phyloP scores from a whole-genome alignment of 2,888 invertebrate genomes.

The Sericinus montela region DNA sequence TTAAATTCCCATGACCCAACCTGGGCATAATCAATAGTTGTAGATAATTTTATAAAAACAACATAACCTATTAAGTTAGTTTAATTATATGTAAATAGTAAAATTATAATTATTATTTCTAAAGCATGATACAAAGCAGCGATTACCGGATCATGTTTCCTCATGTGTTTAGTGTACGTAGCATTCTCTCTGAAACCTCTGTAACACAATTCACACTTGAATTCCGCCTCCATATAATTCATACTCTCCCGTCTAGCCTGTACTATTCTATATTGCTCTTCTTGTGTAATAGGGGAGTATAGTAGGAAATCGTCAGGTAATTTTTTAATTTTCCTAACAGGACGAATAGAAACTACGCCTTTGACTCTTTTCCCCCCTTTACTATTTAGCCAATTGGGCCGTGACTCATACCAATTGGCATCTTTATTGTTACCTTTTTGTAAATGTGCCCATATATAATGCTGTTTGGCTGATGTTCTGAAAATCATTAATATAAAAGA shows the following conservation, averaged over 20 bases:
- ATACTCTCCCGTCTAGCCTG: slow-evolving; percentile 43
- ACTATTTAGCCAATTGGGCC: slow-evolving; percentile 45
- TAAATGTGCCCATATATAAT: slow-evolving; percentile 53
- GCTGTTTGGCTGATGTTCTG: slow-evolving; percentile 61
- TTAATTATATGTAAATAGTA: too few relatives aligned
- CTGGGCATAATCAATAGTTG: too few relatives aligned
- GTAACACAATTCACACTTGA: slow-evolving; percentile 55
- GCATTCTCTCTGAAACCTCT: slow-evolving; percentile 50
- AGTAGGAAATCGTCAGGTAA: slow-evolving; percentile 50
- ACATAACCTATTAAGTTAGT: too few relatives aligned
- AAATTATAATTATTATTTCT: too few relatives aligned
- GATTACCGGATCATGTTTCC: slow-evolving; percentile 61
- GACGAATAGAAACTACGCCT: slow-evolving; percentile 31
- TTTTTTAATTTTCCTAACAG: slow-evolving; percentile 34
- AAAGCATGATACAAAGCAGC: background rate
- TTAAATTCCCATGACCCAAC: too few relatives aligned
- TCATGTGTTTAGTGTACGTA: slow-evolving; percentile 63
- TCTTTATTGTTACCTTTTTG: slow-evolving; percentile 41
- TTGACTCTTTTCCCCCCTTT: slow-evolving; percentile 34
- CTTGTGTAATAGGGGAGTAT: slow-evolving; percentile 49
- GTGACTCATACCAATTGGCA: slow-evolving; percentile 40
- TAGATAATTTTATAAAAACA: too few relatives aligned
- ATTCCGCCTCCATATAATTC: slow-evolving; percentile 57
- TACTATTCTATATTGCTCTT: slow-evolving; percentile 57
- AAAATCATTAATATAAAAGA: background rate